Evolutionary conservation across 2,113 vertebrate genomes (phyloP), one percentile per base, ranked within the genome.

Genomic region (Poeciliopsis turrubarensis): DNA sequence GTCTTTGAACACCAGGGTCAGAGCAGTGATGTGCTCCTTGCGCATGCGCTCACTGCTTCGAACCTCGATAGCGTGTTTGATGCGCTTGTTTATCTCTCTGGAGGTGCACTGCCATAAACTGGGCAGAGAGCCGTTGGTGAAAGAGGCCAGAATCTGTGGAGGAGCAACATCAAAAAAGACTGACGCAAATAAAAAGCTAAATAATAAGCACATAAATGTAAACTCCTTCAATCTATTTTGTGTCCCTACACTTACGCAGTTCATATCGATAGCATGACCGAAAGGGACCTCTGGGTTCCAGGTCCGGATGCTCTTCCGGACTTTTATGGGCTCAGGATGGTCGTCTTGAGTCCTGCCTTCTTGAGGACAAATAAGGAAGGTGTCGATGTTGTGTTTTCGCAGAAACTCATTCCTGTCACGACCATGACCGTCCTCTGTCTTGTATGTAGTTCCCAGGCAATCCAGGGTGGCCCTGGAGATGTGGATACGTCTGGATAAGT

Each of bases 391-490:
- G 78, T 95, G 90, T 71, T 86, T 93, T 11, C 70, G 80, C 17
- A 95, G 82, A 61, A 95, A 95, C 47, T 93, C 92, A 13, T 83
- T 94, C 60, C 94, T 89, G 66, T 95, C 92, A 7, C 82, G 77
- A 7, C 94, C 94, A 2, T 74, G 89, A 0, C 92, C 95, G 0
- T 92, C 93, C 61, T 95, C 95, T 1, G 91, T 94, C 74, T 92
- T 75, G 67, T 93, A 95, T 75, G n/a, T 77, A 3, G 93, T 94
- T 2, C 88, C 79, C 3, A 95, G 80, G 69, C 92, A 93, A 75
- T 95, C 91, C 67, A 94, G 87, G 6, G 95, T 95, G 0, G 93
- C 92, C 57, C 89, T 89, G 4, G 95, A 95, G 78, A 95, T 95
- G 79, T 95, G 95, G 32, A 95, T 92, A 31, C 93, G 90, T 60